Conservation (phyloP, 2,797 vertebrate genomes). For the Lophius americanus region DNA sequence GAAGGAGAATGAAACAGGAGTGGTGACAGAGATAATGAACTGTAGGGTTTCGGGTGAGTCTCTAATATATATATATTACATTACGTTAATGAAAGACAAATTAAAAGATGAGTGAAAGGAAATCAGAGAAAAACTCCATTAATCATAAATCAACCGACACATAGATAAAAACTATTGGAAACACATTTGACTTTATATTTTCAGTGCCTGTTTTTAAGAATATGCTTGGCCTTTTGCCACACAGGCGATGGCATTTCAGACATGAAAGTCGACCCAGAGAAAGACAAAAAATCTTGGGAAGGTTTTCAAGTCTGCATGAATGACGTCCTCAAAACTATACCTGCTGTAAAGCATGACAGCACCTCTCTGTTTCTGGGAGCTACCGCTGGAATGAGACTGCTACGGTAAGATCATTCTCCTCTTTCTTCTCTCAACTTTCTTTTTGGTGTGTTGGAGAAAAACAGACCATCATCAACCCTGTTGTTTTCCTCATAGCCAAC, state of each 20-base stretch:
- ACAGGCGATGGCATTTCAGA: constrained; percentile 92
- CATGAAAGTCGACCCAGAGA: constrained; percentile 76
- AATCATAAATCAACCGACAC: too few species aligned
- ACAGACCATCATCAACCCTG: background rate
- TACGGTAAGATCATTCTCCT: constrained; percentile 81
- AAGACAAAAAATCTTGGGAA: constrained; percentile 67
- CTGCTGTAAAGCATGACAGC: constrained; percentile 79
- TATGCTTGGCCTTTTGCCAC: constrained; percentile 21
- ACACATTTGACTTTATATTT: background rate
- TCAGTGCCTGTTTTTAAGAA: background rate
- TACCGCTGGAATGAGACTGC: constrained; percentile 95
- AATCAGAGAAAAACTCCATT: too few species aligned
- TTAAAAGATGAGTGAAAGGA: too few species aligned
- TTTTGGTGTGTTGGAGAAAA: background rate
- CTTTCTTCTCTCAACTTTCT: too few species aligned
- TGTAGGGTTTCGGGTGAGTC: constrained; percentile 87
- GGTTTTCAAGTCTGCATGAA: constrained; percentile 84
- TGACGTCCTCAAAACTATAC: constrained; percentile 77
- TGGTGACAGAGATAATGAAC: constrained; percentile 86
- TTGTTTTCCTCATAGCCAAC: background rate
- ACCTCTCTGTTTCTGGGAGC: constrained; percentile 90
- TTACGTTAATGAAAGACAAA: too few species aligned
- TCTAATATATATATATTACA: too few species aligned
- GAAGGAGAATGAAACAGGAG: constrained; percentile 93
- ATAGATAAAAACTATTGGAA: too few species aligned